These are phyloP conservation scores for Bovichtus variegatus DNA, from an alignment of 2,797 vertebrate species.

Conservation along the genomic window DNA sequence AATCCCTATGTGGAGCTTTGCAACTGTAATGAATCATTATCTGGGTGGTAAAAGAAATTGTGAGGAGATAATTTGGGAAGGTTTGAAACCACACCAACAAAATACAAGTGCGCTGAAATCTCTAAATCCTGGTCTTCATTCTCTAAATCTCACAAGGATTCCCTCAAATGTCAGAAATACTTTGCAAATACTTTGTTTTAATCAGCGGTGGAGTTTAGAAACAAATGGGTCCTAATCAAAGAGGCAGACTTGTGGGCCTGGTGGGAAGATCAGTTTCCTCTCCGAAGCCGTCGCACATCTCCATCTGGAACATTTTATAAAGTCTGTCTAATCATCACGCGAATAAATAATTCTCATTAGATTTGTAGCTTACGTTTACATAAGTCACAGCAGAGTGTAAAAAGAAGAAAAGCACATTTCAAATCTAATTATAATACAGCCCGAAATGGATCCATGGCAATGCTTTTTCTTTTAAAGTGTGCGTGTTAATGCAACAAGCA, in stretches of 20 bases:
- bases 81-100: constrained; percentile 60
- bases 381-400: constrained; percentile 2
- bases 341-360: constrained; percentile 41
- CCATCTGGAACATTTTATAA: constrained; percentile 66
- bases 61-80: constrained; percentile 65
- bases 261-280: constrained; percentile 48
- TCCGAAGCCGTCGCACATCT: constrained; percentile 35
- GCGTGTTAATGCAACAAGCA: constrained; percentile 59
- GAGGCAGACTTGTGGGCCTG: constrained; percentile 40
- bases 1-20: constrained; percentile 70
- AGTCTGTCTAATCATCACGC: constrained; percentile 36
- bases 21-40: constrained; percentile 75
- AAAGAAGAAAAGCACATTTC: constrained; percentile 17
- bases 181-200: constrained; percentile 54
- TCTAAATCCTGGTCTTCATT: constrained; percentile 8
- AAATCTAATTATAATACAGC: constrained; percentile 34
- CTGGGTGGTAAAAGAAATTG: constrained; percentile 74
- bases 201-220: constrained; percentile 43
- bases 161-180: constrained; percentile 53
- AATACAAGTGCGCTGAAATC: constrained; percentile 35
- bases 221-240: constrained; percentile 58
- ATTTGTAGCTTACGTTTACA: background rate
- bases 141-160: constrained; percentile 43
- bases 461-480: constrained; percentile 27
- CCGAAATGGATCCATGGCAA: constrained; percentile 22